Percentiles rank a stretch among this genome's conserved stretches.
phyloP scores from a whole-genome alignment of 92 coral and sea anemone genomes.

The Isaurus tuberculatus region DNA sequence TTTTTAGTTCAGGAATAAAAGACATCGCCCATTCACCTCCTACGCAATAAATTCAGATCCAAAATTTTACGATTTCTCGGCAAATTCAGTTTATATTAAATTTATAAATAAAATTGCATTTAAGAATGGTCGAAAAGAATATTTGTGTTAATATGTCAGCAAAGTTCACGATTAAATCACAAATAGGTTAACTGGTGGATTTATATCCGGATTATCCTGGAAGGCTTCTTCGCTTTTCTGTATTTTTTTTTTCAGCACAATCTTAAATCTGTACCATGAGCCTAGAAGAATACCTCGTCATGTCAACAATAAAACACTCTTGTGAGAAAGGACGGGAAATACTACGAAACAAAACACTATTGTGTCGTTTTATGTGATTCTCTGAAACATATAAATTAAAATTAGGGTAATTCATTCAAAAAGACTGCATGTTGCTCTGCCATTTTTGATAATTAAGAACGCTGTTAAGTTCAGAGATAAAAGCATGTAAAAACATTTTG shows the following conservation, averaged over 20 bases:
- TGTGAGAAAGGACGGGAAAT: background rate
- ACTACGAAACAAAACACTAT: background rate
- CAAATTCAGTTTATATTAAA: background rate
- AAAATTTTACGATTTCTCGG: background rate
- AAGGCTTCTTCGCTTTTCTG: no score
- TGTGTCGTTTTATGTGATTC: slow-evolving; percentile 5
- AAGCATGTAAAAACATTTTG: background rate
- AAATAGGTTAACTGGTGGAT: no score
- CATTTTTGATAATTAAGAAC: slow-evolving; percentile 20
- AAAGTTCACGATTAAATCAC: no score
- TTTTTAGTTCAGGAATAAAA: background rate
- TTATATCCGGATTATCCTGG: no score
- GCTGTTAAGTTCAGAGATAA: slow-evolving; percentile 13
- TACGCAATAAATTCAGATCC: slow-evolving; percentile 27
- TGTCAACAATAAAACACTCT: background rate
- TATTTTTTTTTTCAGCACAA: no score
- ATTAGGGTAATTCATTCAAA: slow-evolving; percentile 21
- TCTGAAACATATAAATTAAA: background rate
- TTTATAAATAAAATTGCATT: no score
- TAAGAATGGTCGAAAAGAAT: background rate
- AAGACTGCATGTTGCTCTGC: background rate
- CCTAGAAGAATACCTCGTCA: background rate
- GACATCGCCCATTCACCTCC: slow-evolving; percentile 12
- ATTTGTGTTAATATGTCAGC: no score
- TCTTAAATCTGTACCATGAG: background rate